Percentiles rank a stretch among this genome's conserved stretches.
These are phyloP conservation scores for Merodon equestris DNA, from an alignment of 2,888 invertebrate genomes.

Conservation along the genomic window DNA sequence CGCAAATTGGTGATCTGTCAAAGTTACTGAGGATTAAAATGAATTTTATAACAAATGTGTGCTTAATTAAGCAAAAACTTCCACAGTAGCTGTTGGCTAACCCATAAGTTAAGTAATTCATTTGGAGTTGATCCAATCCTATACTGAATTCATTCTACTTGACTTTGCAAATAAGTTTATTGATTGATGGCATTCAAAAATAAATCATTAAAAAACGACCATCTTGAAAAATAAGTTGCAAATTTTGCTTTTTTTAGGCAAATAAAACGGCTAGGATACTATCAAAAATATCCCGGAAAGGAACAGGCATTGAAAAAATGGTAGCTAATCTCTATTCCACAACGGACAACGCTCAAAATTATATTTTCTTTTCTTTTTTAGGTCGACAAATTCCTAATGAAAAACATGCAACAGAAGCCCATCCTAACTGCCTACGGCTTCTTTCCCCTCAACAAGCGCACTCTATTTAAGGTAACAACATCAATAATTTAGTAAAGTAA, in stretches of 20 bases:
- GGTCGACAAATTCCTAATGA: conserved; percentile 75
- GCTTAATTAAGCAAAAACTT: too few species aligned
- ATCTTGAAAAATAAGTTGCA: too few species aligned
- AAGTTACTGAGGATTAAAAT: too few species aligned
- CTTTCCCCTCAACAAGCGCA: conserved; percentile 74
- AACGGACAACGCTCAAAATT: neutral
- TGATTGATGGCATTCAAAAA: too few species aligned
- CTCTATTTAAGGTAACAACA: conserved; percentile 73
- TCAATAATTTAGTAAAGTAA: neutral
- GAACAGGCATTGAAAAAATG: conserved; percentile 64
- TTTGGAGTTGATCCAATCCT: too few species aligned
- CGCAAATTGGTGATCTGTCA: too few species aligned
- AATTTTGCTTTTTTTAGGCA: conserved; percentile 60
- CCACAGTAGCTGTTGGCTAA: too few species aligned
- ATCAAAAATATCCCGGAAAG: conserved; percentile 47
- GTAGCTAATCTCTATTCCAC: conserved; percentile 26
- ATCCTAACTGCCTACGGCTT: conserved; percentile 76
- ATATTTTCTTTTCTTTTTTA: conserved; percentile 44
- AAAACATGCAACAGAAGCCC: conserved; percentile 74
- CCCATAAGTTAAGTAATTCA: too few species aligned
- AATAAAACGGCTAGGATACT: conserved; percentile 65
- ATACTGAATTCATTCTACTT: too few species aligned
- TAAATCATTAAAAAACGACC: too few species aligned
- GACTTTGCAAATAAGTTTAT: too few species aligned
- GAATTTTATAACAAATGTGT: too few species aligned